Evolutionary conservation across 2,888 invertebrate genomes (phyloP), one percentile per base, ranked within the genome.

Genomic region (Lepidocyrtinus sp.): DNA sequence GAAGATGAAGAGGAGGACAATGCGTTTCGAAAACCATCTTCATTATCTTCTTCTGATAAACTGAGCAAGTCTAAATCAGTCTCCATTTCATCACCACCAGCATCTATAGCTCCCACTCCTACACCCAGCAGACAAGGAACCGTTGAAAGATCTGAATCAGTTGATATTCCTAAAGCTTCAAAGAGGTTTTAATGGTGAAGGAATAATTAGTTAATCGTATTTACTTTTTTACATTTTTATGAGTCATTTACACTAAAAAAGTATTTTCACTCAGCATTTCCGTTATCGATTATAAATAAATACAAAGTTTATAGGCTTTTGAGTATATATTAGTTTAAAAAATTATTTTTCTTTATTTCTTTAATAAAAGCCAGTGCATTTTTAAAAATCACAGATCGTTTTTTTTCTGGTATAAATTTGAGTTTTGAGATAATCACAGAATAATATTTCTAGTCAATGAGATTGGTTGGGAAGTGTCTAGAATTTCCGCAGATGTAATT

Each of bases 41-140:
- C 12, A 1, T 65, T 69, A 25, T 67, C 75, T 2, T 19, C 36
- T 19, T 36, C 63, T 12, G 91, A 91, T 86, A 91, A 91, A 80
- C 59, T 75, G n/a, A 71, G 50, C 46, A 76, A 72, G 26, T 81
- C 82, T 3, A 79, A 76, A 59, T 74, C 67, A 15, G 72, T 74
- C 17, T 75, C 73, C 27, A 74, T 73, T 1, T 15, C 70, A 5
- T 65, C 73, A 2, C 78, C 72, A 1, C 72, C 68, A 7, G 72
- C 82, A 0, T 67, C 77, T 5, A 55, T 75, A 2, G 5, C 78
- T 0, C 68, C 76, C 15, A 22, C 82, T 0, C 61, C 78, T 1
- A 22, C 61, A 1, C 25, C 63, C 12, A 74, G 74, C 50, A 50
- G 82, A 19, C 83, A 83, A 61, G 78, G 69, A 9, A 82, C 83